A percentile compares a stretch with the other conserved stretches of the same genome.
phyloP scores from a whole-genome alignment of 2,797 vertebrate genomes.

The Ataeniobius toweri region DNA sequence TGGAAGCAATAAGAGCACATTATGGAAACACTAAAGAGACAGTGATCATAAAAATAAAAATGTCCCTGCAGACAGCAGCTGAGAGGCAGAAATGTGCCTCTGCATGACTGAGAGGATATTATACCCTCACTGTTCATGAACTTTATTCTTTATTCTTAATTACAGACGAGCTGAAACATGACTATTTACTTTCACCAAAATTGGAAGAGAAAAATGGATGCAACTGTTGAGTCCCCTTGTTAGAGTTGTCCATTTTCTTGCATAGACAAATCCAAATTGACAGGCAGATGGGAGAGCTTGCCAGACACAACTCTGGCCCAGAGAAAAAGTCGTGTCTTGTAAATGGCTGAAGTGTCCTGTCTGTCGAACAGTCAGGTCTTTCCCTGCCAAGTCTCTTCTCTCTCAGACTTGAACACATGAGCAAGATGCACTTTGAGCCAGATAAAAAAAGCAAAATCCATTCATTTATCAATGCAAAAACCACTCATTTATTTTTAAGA shows the following conservation, averaged over 20 bases:
- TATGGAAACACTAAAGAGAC: constrained; percentile 44
- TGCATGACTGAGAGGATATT: constrained; percentile 19
- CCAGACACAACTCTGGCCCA: constrained; percentile 26
- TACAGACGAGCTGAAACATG: constrained; percentile 33
- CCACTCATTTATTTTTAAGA: neutral
- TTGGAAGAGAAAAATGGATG: constrained; percentile 8
- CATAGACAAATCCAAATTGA: constrained; percentile 23
- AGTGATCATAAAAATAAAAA: constrained; percentile 32
- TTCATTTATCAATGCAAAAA: neutral
- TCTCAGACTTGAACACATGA: constrained; percentile 18
- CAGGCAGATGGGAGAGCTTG: constrained; percentile 38
- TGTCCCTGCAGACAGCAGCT: constrained; percentile 15
- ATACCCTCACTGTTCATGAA: constrained; percentile 8
- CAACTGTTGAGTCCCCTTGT: neutral
- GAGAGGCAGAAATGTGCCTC: constrained; percentile 11
- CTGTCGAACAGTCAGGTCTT: constrained; percentile 31
- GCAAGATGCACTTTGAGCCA: constrained; percentile 5
- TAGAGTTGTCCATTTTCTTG: constrained; percentile 25
- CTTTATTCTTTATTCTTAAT: constrained; percentile 6
- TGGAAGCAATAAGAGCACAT: constrained; percentile 52
- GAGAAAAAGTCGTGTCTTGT: constrained; percentile 33
- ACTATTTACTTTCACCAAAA: constrained; percentile 15
- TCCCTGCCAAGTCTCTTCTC: constrained; percentile 21
- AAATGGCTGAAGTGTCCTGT: constrained; percentile 37
- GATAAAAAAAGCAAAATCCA: neutral